phyloP scores from a whole-genome alignment of 2,888 invertebrate genomes.

The Mactromeris polynyma region DNA sequence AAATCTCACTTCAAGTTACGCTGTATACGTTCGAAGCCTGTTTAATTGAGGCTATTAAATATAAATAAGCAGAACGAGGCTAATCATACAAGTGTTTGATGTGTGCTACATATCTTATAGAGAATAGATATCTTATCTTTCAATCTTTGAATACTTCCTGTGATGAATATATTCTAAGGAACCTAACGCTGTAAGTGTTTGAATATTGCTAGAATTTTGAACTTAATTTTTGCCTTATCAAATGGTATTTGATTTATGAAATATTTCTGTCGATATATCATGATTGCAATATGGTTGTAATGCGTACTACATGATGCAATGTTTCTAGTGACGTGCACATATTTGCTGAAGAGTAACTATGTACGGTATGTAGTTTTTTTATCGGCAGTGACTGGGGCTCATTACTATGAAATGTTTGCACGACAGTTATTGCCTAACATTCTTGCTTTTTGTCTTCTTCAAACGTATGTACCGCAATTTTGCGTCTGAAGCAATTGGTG shows the following conservation, averaged over 20 bases:
- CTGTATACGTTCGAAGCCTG: background rate
- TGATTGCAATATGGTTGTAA: too few species aligned
- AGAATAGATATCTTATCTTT: background rate
- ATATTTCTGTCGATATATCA: background rate
- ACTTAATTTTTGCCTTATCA: background rate
- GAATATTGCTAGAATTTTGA: background rate
- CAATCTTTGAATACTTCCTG: background rate
- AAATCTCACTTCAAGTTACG: background rate
- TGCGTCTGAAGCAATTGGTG: too few species aligned
- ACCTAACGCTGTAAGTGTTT: too few species aligned
- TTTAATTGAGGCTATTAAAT: background rate
- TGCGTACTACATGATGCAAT: too few species aligned
- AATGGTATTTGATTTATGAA: background rate
- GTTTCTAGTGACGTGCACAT: too few species aligned
- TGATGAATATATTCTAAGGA: background rate
- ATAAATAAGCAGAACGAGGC: slow-evolving; percentile 4
- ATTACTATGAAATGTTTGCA: too few species aligned
- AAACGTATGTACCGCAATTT: too few species aligned
- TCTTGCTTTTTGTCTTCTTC: too few species aligned
- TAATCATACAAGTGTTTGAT: slow-evolving; percentile 3
- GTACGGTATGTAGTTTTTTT: too few species aligned
- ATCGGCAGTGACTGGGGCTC: too few species aligned
- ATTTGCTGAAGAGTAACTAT: too few species aligned
- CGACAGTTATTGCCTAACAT: too few species aligned
- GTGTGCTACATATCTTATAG: background rate